Base-by-base conservation (phyloP, 2,113 vertebrate species). In the Myrmecobius fasciatus region DNA sequence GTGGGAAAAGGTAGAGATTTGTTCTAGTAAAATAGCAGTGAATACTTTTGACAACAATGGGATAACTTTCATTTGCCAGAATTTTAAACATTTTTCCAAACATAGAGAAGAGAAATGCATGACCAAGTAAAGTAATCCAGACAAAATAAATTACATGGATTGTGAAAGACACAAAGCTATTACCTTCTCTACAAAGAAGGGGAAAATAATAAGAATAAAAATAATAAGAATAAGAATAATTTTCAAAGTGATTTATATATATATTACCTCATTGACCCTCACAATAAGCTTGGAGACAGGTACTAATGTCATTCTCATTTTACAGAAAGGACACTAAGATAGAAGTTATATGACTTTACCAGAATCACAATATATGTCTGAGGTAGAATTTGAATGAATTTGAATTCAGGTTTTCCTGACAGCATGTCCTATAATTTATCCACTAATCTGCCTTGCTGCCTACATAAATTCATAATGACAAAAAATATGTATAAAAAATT, bases 21-120 rank as follows among this genome's bases (percentile, higher is more conserved):
- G 24, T 17, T 36, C 88, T 53, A 25, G 36, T 22, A 14, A 83
- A 26, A 47, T 17, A 36, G 26, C 24, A 2, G 36, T 54, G 90
- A 43, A 91, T 0, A 49, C 20, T 36, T 17, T 28, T 43, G 67
- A 83, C 52, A 89, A 51, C 11, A 36, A 2, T 7, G 3, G 20
- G n/a, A n/a, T 25, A 25, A 0, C 43, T 53, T 43, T 90, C 25
- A 26, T 4, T 11, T 22, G 25, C 0, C 5, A 6, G 25, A 11
- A 22, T 51, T n/a, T 53, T 22, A 91, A 90, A 67, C 47, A n/a
- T 91, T 43, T 91, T 0, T 12, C 48, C 0, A 8, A 31, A 25
- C 51, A 91, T 3, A 89, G 89, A 60, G 0, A 56, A 46, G 25
- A 43, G 22, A 6, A 6, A 6, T 0, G 8, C 14, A 48, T 0